Evolutionary conservation across 2,888 invertebrate genomes (phyloP), one percentile per base, ranked within the genome.

Genomic region (Agrochola macilenta): DNA sequence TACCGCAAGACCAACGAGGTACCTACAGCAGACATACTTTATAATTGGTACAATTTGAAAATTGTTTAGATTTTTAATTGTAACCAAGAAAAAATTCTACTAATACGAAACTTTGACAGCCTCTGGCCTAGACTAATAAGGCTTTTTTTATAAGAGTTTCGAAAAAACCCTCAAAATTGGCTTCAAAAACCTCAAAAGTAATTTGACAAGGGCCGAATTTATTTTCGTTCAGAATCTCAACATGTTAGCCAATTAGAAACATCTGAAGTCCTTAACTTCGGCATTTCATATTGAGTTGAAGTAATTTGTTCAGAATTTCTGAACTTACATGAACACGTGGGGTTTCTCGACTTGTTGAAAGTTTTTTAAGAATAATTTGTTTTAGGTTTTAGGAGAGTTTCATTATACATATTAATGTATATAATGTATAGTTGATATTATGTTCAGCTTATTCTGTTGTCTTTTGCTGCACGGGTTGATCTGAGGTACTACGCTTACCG

Each of bases 141-240:
- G n/a, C 8, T 2, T 30, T 5, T 2, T 30, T 5, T 64, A 52
- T 17, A 66, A 64, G 63, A 70, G 23, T 57, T n/a, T n/a, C 26
- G 5, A 35, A 49, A 58, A 75, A 58, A 35, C 7, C 26, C 52
- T 43, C 11, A 1, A 69, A 43, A 46, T n/a, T 69, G 20, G 14
- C 43, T 61, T 43, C 30, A 63, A 35, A 74, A 52, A 74, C 57
- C 58, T 74, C 46, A 17, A 69, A 73, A 74, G 64, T 76, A 76
- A 86, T 82, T 72, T 70, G 74, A 76, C 74, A 74, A 64, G 61
- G 57, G n/a, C 14, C 11, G 7, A 61, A 85, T 79, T 82, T 69
- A 78, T 69, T 78, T 78, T 64, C 66, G 11, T 43, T 49, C 58
- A 66, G 12, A 66, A 60, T 72, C 65, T 58, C 39, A 64, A 60